These are phyloP conservation scores for Conus betulinus DNA, from an alignment of 1,140 invertebrate species.

Conservation along the genomic window DNA sequence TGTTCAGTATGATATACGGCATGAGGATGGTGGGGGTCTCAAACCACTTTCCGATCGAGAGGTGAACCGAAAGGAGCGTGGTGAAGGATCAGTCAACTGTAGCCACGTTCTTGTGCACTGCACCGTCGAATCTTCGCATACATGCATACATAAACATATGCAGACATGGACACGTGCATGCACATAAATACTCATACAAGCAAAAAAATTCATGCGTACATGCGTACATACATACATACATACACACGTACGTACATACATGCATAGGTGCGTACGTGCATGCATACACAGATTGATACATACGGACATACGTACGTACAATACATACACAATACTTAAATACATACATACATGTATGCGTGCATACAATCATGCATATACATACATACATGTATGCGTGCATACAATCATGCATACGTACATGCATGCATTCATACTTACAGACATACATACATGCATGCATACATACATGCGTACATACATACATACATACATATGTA, in stretches of 20 bases:
- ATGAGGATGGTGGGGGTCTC: background rate
- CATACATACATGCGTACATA: background rate
- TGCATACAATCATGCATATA: background rate
- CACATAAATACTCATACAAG: constrained; percentile 24
- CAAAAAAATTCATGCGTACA: constrained; percentile 19
- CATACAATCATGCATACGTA: background rate
- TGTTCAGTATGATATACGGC: background rate
- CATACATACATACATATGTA: background rate
- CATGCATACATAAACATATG: constrained; percentile 24
- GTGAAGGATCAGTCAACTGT: background rate
- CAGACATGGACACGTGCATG: constrained; percentile 25
- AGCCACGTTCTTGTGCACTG: constrained; percentile 5
- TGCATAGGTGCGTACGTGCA: background rate
- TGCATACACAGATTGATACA: constrained; percentile 21
- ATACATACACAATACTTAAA: background rate
- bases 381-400: background rate
- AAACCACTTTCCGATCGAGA: background rate
- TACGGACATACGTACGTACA: background rate
- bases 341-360: constrained; percentile 27
- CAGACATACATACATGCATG: background rate
- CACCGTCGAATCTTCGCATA: constrained; percentile 20
- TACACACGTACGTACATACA: constrained; percentile 3
- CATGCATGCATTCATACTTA: background rate
- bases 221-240: constrained; percentile 20
- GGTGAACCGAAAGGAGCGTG: background rate